These are phyloP conservation scores for Pygocentrus nattereri DNA, from an alignment of 2,797 vertebrate genomes.

Conservation along the genomic window DNA sequence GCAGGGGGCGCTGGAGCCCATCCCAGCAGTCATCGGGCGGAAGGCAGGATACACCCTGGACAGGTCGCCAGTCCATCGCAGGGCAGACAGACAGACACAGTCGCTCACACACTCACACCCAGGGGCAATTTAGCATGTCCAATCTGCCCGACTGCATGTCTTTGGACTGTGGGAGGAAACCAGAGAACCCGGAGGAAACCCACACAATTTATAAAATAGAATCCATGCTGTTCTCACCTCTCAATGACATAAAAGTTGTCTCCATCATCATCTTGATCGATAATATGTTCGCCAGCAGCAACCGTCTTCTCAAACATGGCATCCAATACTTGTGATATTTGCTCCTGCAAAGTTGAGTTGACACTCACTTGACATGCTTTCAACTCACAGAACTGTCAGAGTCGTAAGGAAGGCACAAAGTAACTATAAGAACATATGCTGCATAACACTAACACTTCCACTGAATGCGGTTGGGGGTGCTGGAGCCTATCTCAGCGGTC, in stretches of 20 bases:
- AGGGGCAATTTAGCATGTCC: too few species aligned
- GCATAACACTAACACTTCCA: not conserved
- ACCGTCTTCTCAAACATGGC: slow-evolving; percentile 98
- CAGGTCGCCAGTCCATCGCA: too few species aligned
- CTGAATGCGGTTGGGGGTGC: too few species aligned
- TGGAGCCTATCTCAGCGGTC: too few species aligned
- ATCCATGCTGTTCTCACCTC: slow-evolving; percentile 76
- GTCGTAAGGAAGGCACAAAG: not conserved
- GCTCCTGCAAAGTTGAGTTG: slow-evolving; percentile 82
- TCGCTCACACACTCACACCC: too few species aligned
- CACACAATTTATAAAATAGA: not conserved
- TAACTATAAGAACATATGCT: not conserved
- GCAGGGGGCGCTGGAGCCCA: too few species aligned
- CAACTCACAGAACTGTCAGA: not conserved
- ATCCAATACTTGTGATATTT: slow-evolving; percentile 97
- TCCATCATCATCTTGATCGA: slow-evolving; percentile 97
- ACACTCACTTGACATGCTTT: not conserved
- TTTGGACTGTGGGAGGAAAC: too few species aligned
- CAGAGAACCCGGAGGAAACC: too few species aligned
- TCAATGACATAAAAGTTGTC: slow-evolving; percentile 99
- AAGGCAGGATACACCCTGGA: too few species aligned
- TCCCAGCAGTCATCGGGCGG: too few species aligned
- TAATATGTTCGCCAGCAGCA: slow-evolving; percentile 91
- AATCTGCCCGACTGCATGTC: too few species aligned
- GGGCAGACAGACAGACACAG: too few species aligned